Conservation (phyloP, 2,797 vertebrate genomes). For the Pantherophis vulpinus region DNA sequence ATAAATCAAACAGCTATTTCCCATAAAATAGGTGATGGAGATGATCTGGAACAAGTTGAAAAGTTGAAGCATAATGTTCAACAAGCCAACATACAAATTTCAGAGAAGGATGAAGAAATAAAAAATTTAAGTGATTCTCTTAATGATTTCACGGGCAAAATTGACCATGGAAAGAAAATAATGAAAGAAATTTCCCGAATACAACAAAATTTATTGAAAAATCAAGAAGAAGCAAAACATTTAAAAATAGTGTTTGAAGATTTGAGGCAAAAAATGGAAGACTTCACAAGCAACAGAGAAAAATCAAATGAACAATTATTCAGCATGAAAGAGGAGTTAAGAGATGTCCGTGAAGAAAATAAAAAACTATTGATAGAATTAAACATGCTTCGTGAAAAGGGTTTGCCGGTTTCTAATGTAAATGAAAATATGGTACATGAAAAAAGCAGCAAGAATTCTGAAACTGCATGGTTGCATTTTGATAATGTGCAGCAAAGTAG, state of each 20-base stretch:
- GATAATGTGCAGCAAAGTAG: conserved; percentile 48
- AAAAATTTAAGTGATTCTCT: conserved; percentile 53
- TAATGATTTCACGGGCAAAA: conserved; percentile 52
- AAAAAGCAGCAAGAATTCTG: conserved; percentile 23
- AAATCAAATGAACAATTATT: conserved; percentile 65
- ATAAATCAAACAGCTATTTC: conserved; percentile 57
- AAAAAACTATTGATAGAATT: conserved; percentile 55
- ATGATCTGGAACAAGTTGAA: conserved; percentile 58
- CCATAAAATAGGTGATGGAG: conserved; percentile 45
- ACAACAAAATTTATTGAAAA: conserved; percentile 34
- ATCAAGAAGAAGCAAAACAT: conserved; percentile 51
- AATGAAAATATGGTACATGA: neutral
- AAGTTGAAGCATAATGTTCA: conserved; percentile 63
- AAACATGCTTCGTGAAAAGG: neutral
- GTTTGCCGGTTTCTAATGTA: conserved; percentile 22
- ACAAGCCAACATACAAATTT: conserved; percentile 51
- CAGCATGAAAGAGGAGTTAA: conserved; percentile 57
- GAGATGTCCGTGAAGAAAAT: conserved; percentile 59
- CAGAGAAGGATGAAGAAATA: conserved; percentile 69
- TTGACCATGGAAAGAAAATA: conserved; percentile 56
- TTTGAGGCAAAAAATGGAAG: conserved; percentile 69
- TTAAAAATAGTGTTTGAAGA: conserved; percentile 66
- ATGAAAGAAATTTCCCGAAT: conserved; percentile 35
- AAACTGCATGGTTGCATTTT: conserved; percentile 17
- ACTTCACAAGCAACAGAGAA: conserved; percentile 49